A percentile compares a stretch with the other conserved stretches of the same genome.
Evolutionary conservation across 2,113 vertebrate genomes (phyloP).

Genomic region (Burhinus bistriatus): DNA sequence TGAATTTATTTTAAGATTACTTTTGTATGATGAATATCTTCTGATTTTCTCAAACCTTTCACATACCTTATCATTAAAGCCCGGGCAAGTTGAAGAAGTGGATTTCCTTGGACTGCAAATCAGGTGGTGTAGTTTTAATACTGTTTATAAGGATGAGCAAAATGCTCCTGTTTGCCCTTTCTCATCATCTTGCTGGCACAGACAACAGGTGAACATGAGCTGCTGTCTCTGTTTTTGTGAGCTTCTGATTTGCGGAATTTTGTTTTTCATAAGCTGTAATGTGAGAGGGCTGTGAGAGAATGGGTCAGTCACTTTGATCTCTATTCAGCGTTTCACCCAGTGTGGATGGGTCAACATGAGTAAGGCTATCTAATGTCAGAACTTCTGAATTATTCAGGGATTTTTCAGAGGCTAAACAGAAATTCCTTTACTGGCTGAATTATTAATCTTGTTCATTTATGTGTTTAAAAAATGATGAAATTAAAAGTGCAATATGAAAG

Average conservation of each 20-base stretch:
- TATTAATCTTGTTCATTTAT: slow-evolving; percentile 64
- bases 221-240: neutral
- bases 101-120: neutral
- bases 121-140: neutral
- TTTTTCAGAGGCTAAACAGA: slow-evolving; percentile 57
- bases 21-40: neutral
- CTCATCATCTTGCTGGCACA: neutral
- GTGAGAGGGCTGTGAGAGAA: slow-evolving; percentile 47
- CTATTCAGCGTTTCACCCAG: slow-evolving; percentile 50
- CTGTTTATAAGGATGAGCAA: neutral
- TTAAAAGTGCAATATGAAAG: neutral
- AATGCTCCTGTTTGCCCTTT: neutral
- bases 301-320: slow-evolving; percentile 61
- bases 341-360: neutral
- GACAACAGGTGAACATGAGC: neutral
- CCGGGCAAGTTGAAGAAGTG: accelerated
- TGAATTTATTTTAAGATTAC: neutral
- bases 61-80: neutral
- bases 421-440: slow-evolving; percentile 62
- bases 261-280: slow-evolving; percentile 61
- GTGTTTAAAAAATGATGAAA: neutral
- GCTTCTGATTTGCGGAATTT: slow-evolving; percentile 29
- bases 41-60: neutral
- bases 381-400: slow-evolving; percentile 77
- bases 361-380: slow-evolving; percentile 59